Percentiles rank a stretch among this genome's conserved stretches.
These are phyloP conservation scores for Matsumurasca onukii DNA, from an alignment of 1,140 invertebrate genomes.

Conservation along the genomic window DNA sequence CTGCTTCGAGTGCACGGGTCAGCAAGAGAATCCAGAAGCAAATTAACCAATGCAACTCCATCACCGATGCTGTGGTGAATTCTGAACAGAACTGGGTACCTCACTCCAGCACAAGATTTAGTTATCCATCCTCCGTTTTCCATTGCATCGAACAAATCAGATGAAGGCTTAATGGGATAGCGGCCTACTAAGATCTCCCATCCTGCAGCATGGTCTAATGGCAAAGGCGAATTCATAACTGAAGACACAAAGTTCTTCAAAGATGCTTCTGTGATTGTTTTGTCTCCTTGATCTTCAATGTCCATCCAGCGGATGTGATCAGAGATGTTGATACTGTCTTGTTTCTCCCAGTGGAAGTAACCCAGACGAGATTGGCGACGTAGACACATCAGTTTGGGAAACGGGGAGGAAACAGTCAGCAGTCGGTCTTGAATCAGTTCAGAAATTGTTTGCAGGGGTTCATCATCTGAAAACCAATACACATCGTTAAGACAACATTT, in stretches of 20 bases:
- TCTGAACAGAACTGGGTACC: slow-evolving; percentile 52
- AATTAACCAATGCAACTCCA: slow-evolving; percentile 51
- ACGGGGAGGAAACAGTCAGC: slow-evolving; percentile 27
- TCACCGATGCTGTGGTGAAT: slow-evolving; percentile 56
- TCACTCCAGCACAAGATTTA: not conserved
- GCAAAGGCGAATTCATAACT: slow-evolving; percentile 48
- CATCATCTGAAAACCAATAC: slow-evolving; percentile 31
- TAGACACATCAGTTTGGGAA: slow-evolving; percentile 50
- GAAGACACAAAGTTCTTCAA: slow-evolving; percentile 48
- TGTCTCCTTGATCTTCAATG: slow-evolving; percentile 42
- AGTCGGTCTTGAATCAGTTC: slow-evolving; percentile 41
- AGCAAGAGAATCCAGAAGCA: slow-evolving; percentile 51
- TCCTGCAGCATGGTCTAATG: slow-evolving; percentile 48
- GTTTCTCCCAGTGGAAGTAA: slow-evolving; percentile 54
- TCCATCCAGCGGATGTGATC: slow-evolving; percentile 48
- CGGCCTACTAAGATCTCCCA: slow-evolving; percentile 55
- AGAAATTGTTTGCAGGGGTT: slow-evolving; percentile 40
- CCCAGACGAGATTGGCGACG: slow-evolving; percentile 49
- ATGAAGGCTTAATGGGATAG: slow-evolving; percentile 36
- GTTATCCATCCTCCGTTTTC: slow-evolving; percentile 36
- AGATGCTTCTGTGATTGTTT: slow-evolving; percentile 38
- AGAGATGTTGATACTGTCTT: slow-evolving; percentile 47
- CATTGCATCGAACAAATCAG: slow-evolving; percentile 39
- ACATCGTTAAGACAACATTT: no score
- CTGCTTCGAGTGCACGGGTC: slow-evolving; percentile 43